A percentile compares a stretch with the other conserved stretches of the same genome.
Evolutionary conservation across 2,888 invertebrate genomes (phyloP).

Genomic region (Pyralis farinalis): DNA sequence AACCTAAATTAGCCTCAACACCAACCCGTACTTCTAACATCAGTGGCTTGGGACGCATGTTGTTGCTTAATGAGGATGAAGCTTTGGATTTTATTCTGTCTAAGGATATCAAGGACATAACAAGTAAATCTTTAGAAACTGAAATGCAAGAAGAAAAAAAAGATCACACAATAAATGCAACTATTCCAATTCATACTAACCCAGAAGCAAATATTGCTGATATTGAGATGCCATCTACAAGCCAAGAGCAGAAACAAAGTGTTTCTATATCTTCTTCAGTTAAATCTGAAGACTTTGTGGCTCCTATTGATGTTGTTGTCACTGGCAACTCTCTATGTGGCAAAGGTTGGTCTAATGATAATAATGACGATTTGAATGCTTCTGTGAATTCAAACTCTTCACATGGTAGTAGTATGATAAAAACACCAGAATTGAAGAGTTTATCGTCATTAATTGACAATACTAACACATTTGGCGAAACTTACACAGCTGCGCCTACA

Average conservation of each 20-base stretch:
- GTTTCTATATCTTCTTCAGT: constrained; percentile 46
- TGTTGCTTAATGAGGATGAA: constrained; percentile 85
- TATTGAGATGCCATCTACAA: constrained; percentile 53
- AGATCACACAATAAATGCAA: constrained; percentile 18
- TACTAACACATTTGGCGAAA: constrained; percentile 52
- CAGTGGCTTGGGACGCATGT: constrained; percentile 69
- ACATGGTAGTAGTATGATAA: constrained; percentile 71
- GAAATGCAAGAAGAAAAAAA: constrained; percentile 22
- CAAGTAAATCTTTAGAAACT: constrained; percentile 19
- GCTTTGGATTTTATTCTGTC: constrained; percentile 85
- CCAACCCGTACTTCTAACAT: constrained; percentile 53
- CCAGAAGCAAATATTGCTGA: constrained; percentile 27
- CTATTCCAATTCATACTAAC: constrained; percentile 6
- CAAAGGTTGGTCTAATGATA: constrained; percentile 84
- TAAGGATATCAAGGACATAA: constrained; percentile 56
- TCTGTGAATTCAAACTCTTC: constrained; percentile 76
- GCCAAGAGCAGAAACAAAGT: constrained; percentile 39
- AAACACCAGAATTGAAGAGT: constrained; percentile 74
- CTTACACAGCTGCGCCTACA: constrained; percentile 61
- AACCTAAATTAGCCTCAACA: constrained; percentile 57
- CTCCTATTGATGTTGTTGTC: constrained; percentile 47
- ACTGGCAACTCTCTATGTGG: constrained; percentile 85
- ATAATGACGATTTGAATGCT: constrained; percentile 74
- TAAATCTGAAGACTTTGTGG: constrained; percentile 55
- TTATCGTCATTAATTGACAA: constrained; percentile 66